Evolutionary conservation across 2,888 invertebrate genomes (phyloP), one percentile per base, ranked within the genome.

Genomic region (Aricia artaxerxes): DNA sequence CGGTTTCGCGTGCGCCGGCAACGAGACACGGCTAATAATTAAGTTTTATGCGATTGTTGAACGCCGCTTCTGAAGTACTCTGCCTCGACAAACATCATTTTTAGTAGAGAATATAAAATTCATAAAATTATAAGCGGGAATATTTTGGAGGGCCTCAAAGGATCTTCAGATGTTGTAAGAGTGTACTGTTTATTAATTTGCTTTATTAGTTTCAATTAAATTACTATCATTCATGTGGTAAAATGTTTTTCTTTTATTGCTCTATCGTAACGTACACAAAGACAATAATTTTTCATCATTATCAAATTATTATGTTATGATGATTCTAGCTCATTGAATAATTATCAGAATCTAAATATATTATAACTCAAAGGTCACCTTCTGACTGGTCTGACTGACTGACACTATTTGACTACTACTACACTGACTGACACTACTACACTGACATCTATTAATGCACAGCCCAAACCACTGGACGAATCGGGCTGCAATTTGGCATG

Each of bases 31-130:
- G 35, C 69, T 69, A 38, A 69, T 69, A 35, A 38, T 69, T 69
- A 69, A 69, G 35, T 69, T 69, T 69, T 69, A 69, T 69, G 69
- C 35, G 69, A 69, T 16, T 69, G 69, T 69, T 69, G 35, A 64
- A 64, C 31, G 69, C 69, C 69, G 35, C 69, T 38, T 35, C 69
- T 35, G 35, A 35, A 69, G 69, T 69, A 16, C 69, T 69, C 3
- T 2, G 24, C 31, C 31, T 64, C 31, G 31, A 31, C 2, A 31
- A 31, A 7, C 61, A 61, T 4, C 11, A 64, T 31, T 31, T 11
- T 64, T 24, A 11, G 11, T 11, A 11, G 64, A 64, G 31, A 64
- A 11, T 11, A 31, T 31, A 64, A 64, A 11, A 64, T n/a, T 60
- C 6, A 57, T 57, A 3, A 57, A 57, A 57, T 57, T 57, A 57